A percentile compares a stretch with the other conserved stretches of the same genome.
Evolutionary conservation across 2,888 invertebrate genomes (phyloP).

Genomic region (Dryobota labecula): DNA sequence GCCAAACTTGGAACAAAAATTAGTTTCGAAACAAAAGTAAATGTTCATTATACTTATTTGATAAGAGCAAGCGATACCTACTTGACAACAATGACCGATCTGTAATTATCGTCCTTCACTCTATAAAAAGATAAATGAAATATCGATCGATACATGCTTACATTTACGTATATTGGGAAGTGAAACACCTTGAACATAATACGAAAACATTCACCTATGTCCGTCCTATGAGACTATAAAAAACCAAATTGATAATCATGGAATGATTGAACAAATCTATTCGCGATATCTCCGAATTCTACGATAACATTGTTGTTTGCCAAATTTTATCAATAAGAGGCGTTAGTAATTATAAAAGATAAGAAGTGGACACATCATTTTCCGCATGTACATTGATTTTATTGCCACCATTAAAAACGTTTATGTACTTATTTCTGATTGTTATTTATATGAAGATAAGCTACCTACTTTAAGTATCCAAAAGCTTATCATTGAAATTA

Average conservation of each 20-base stretch:
- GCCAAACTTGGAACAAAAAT: not conserved
- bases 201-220: slow-evolving; percentile 44
- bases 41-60: slow-evolving; percentile 42
- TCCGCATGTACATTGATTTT: slow-evolving; percentile 55
- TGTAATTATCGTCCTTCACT: slow-evolving; percentile 51
- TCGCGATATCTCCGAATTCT: slow-evolving; percentile 59
- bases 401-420: slow-evolving; percentile 43
- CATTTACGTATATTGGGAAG: slow-evolving; percentile 11
- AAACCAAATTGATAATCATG: slow-evolving; percentile 54
- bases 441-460: slow-evolving; percentile 34
- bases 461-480: slow-evolving; percentile 2
- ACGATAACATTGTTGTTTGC: slow-evolving; percentile 68
- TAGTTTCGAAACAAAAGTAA: slow-evolving; percentile 23
- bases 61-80: slow-evolving; percentile 45
- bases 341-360: slow-evolving; percentile 47
- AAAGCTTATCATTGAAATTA: slow-evolving; percentile 18
- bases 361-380: slow-evolving; percentile 40
- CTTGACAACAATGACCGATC: slow-evolving; percentile 58
- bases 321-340: slow-evolving; percentile 63
- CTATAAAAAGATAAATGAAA: slow-evolving; percentile 55
- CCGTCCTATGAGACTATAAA: slow-evolving; percentile 27
- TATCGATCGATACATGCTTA: slow-evolving; percentile 36
- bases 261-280: slow-evolving; percentile 49
- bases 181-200: slow-evolving; percentile 16
- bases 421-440: slow-evolving; percentile 38